Conservation (phyloP, 2,113 vertebrate genomes). For the Sceloporus tristichus region DNA sequence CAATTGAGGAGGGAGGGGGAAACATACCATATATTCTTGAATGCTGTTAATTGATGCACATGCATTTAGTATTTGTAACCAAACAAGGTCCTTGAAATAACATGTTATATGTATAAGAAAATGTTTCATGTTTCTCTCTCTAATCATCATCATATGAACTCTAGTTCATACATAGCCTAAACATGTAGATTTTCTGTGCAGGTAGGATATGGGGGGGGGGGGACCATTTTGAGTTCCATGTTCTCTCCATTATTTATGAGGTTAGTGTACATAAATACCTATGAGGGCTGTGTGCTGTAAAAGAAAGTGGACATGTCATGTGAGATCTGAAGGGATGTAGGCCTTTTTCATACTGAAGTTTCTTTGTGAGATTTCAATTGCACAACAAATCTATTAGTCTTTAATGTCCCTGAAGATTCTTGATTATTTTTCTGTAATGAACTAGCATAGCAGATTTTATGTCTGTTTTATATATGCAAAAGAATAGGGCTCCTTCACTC, state of each 20-base stretch:
- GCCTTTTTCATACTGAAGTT: not conserved
- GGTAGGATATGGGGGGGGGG: too few relatives aligned
- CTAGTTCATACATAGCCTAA: not conserved
- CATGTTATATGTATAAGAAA: not conserved
- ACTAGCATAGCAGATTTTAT: too few relatives aligned
- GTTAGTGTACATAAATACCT: not conserved
- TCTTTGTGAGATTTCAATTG: not conserved
- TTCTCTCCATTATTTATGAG: not conserved
- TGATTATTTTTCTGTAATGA: too few relatives aligned
- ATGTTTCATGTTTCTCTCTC: not conserved
- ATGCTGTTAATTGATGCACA: slow-evolving; percentile 27
- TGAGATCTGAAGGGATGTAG: not conserved
- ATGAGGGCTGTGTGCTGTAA: not conserved
- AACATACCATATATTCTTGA: not conserved
- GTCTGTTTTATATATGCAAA: not conserved
- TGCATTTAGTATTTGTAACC: not conserved
- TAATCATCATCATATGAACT: not conserved
- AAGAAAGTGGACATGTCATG: not conserved
- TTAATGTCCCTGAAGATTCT: not conserved
- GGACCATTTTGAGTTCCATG: not conserved
- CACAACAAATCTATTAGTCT: not conserved
- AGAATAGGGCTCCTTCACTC: too few relatives aligned
- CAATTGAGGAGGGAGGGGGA: not conserved
- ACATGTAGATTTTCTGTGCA: not conserved
- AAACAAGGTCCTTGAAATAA: slow-evolving; percentile 7